Evolutionary conservation across 2,797 vertebrate genomes (phyloP), one percentile per base, ranked within the genome.

Genomic region (Triplophysa yarkandensis): DNA sequence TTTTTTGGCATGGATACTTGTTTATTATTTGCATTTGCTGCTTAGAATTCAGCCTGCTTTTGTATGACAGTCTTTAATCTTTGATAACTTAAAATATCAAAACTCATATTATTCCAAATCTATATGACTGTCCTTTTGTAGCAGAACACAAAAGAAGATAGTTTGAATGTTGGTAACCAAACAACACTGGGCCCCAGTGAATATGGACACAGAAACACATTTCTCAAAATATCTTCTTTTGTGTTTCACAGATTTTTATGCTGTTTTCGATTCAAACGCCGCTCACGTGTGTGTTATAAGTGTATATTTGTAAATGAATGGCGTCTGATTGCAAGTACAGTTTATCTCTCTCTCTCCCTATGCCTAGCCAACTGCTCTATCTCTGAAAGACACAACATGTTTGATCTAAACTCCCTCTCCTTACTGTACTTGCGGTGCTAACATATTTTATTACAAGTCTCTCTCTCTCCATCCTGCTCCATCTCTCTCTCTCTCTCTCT

Each of bases 321-420:
- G 48, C 39, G 34, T 78, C 58, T 82, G 74, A 82, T 78, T 76
- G 21, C 44, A 2, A 30, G 8, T 14, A 25, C 1, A 39, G 50
- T 76, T 78, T 78, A 80, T 82, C 69, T 73, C 54, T 57, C 39
- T 68, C 16, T 46, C 41, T 78, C 39, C 39, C 23, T 17, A 32
- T 57, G 48, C 23, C 60, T 76, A 60, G 46, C 54, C 57, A 50
- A 68, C 61, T 63, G 1, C 23, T 6, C 13, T 27, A 64, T 55
- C 23, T 76, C 16, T 28, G n/a, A 50, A 48, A 83, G 81, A 83
- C 79, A 74, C 63, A 83, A 83, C 81, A 83, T 72, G 27, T 66
- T 28, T 44, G 54, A 58, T 27, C 27, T 16, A 16, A 44, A 68
- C 41, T 67, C 48, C 34, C 41, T 23, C 17, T 58, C 41, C 41